Percentiles rank a stretch among this genome's conserved stretches.
These are phyloP conservation scores for Drepana falcataria DNA, from an alignment of 2,888 invertebrate genomes.

Conservation along the genomic window DNA sequence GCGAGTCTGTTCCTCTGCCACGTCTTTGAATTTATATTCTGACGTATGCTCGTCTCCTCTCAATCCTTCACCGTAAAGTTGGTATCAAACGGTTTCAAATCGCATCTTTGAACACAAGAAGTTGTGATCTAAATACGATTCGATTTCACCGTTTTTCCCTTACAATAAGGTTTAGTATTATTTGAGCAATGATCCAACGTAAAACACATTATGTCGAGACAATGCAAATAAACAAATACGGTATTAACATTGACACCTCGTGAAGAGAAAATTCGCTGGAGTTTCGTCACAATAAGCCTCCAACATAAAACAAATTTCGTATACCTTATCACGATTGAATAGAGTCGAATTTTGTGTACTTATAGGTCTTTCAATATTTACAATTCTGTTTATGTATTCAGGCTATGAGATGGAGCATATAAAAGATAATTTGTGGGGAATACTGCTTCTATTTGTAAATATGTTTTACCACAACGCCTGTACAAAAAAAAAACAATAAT, in stretches of 20 bases:
- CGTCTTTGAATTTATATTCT: no score
- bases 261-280: not conserved
- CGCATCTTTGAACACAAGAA: no score
- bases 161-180: no score
- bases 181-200: no score
- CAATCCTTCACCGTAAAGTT: no score
- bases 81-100: no score
- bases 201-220: not conserved
- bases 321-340: not conserved
- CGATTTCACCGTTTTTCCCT: no score
- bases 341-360: not conserved
- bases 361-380: not conserved
- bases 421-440: not conserved
- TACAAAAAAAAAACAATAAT: no score
- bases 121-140: no score
- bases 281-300: not conserved
- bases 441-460: not conserved
- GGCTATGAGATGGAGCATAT: not conserved
- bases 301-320: not conserved
- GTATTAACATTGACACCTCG: constrained; percentile 4
- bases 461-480: no score
- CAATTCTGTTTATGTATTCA: constrained; percentile 1
- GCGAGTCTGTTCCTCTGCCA: no score
- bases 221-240: constrained; percentile 3
- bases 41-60: no score